A percentile compares a stretch with the other conserved stretches of the same genome.
Conservation (phyloP, 2,797 vertebrate genomes). For the Schizothorax lantsangensis region DNA sequence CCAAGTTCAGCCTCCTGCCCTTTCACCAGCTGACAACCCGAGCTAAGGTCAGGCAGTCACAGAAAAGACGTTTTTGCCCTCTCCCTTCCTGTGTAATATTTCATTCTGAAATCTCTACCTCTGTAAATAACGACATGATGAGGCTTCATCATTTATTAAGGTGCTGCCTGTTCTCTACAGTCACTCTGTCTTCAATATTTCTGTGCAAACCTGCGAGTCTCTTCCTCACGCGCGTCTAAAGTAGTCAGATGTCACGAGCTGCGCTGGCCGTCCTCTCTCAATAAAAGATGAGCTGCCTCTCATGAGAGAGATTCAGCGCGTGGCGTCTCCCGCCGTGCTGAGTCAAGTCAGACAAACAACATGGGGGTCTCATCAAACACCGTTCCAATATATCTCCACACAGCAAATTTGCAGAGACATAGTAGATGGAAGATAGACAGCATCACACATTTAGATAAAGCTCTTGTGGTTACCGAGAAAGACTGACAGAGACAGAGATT, state of each 20-base stretch:
- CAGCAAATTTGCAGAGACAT: constrained; percentile 42
- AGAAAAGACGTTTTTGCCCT: constrained; percentile 20
- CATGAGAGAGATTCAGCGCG: constrained; percentile 19
- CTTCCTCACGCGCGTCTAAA: constrained; percentile 22
- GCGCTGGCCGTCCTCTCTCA: constrained; percentile 36
- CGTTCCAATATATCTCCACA: constrained; percentile 32
- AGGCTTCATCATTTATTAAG: constrained; percentile 61
- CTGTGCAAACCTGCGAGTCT: constrained; percentile 46
- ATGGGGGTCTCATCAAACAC: constrained; percentile 21
- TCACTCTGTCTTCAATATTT: constrained; percentile 51
- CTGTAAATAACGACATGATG: constrained; percentile 55
- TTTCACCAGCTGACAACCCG: constrained; percentile 23
- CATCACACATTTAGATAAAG: constrained; percentile 34
- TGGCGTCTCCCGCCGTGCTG: constrained; percentile 2
- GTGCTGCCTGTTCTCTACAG: constrained; percentile 45
- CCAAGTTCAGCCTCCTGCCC: constrained; percentile 21
- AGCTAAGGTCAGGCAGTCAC: constrained; percentile 32
- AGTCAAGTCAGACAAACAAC: constrained; percentile 39
- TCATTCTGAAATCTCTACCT: constrained; percentile 41
- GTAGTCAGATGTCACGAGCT: constrained; percentile 39
- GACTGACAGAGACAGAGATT: constrained; percentile 24
- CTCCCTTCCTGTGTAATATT: constrained; percentile 12
- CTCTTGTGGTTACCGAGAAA: constrained; percentile 15
- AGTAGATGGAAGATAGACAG: constrained; percentile 22
- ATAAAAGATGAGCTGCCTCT: constrained; percentile 49